Conservation (phyloP, 2,888 invertebrate species). For the Icerya purchasi region DNA sequence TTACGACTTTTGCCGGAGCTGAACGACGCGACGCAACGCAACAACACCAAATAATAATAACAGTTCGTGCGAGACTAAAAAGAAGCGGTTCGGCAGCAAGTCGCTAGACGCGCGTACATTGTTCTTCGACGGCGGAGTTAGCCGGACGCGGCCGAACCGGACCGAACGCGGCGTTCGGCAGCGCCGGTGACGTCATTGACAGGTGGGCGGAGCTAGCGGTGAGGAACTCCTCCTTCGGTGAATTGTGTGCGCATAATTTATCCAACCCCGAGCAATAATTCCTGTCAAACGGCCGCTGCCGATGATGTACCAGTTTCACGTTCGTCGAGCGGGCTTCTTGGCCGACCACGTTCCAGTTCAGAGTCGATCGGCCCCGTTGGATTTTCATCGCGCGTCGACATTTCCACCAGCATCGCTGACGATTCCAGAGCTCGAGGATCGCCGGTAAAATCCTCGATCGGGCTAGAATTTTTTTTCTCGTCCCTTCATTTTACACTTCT, state of each 20-base stretch:
- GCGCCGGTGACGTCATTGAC: conserved; percentile 19
- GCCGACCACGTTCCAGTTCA: too few relatives aligned
- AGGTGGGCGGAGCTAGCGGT: conserved; percentile 17
- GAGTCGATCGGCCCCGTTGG: too few relatives aligned
- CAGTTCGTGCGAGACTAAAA: neutral
- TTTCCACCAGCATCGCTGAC: too few relatives aligned
- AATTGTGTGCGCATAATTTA: conserved; percentile 17
- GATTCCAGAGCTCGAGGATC: too few relatives aligned
- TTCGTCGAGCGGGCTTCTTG: too few relatives aligned
- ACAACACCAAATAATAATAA: neutral
- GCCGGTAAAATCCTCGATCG: neutral
- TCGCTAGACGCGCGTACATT: too few relatives aligned
- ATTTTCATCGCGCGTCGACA: too few relatives aligned
- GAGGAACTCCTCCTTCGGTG: conserved; percentile 12
- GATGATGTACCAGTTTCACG: conserved; percentile 10
- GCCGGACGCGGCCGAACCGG: conserved; percentile 12
- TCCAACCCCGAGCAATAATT: conserved; percentile 15
- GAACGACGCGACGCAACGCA: neutral
- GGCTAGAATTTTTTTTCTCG: neutral
- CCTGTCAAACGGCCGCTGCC: conserved; percentile 13
- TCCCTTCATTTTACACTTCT: neutral
- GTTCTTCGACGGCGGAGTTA: conserved; percentile 3
- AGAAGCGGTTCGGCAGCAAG: conserved; percentile 8
- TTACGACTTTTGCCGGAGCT: too few relatives aligned
- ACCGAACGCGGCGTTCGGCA: too few relatives aligned